phyloP scores from a whole-genome alignment of 1,140 invertebrate genomes.

The Cyclina sinensis region DNA sequence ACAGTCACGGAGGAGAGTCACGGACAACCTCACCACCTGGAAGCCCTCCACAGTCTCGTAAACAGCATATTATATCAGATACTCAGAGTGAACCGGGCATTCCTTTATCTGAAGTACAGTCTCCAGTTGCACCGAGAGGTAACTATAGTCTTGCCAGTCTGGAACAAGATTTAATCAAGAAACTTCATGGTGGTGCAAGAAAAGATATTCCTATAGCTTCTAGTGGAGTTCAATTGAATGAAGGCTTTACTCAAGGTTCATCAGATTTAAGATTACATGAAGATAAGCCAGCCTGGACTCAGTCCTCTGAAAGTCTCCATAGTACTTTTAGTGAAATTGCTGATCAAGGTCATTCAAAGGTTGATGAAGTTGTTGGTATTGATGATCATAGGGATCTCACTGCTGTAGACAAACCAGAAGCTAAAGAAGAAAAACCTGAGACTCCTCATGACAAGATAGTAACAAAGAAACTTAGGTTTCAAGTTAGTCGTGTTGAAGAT shows the following conservation, averaged over 20 bases:
- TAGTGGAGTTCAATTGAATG: conserved; percentile 24
- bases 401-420: not conserved
- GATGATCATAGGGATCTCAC: not conserved
- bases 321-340: conserved; percentile 11
- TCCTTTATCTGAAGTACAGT: conserved; percentile 32
- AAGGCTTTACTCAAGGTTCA: conserved; percentile 9
- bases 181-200: conserved; percentile 67
- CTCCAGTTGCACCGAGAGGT: conserved; percentile 47
- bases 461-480: conserved; percentile 70
- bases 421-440: not conserved
- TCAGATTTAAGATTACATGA: conserved; percentile 33
- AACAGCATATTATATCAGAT: conserved; percentile 52
- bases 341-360: conserved; percentile 46
- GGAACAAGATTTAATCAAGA: conserved; percentile 76
- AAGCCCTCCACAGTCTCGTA: conserved; percentile 63
- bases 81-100: conserved; percentile 21
- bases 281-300: conserved; percentile 57
- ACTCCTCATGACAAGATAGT: not conserved
- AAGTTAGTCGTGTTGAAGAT: conserved; percentile 73
- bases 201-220: conserved; percentile 60
- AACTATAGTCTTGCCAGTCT: conserved; percentile 68
- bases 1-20: conserved; percentile 31
- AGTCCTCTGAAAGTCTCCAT: conserved; percentile 62
- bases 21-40: conserved; percentile 65
- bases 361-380: conserved; percentile 8